phyloP scores from a whole-genome alignment of 2,888 invertebrate genomes.

The Dinocampus coccinellae region DNA sequence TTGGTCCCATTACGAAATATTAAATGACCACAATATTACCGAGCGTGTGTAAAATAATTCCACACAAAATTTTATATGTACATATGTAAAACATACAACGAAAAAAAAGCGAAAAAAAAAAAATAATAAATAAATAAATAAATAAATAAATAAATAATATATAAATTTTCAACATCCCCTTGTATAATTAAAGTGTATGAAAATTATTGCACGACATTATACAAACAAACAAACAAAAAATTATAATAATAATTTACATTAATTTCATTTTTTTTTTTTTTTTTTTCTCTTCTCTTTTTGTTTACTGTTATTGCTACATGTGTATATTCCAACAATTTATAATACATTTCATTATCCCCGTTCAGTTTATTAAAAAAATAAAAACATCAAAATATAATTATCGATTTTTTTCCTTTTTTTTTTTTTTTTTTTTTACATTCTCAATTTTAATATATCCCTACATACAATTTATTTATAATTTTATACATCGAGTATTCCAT shows the following conservation, averaged over 20 bases:
- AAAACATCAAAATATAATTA: background rate
- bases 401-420: background rate
- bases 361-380: background rate
- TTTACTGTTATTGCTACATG: background rate
- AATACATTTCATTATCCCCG: background rate
- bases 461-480: background rate
- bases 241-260: too few species aligned
- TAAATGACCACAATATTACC: slow-evolving; percentile 35
- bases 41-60: slow-evolving; percentile 24
- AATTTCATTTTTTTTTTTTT: too few species aligned
- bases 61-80: background rate
- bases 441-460: too few species aligned
- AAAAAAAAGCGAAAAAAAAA: too few species aligned
- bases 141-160: too few species aligned
- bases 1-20: slow-evolving; percentile 34
- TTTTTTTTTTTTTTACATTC: too few species aligned
- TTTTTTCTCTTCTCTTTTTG: too few species aligned
- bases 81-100: slow-evolving; percentile 8
- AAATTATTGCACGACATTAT: background rate
- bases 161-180: background rate
- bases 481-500: background rate
- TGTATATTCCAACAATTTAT: background rate
- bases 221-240: too few species aligned
- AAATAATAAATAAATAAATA: too few species aligned
- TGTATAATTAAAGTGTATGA: background rate